These are phyloP conservation scores for Neodontobutis hainanensis DNA, from an alignment of 2,113 vertebrate species.

Conservation along the genomic window DNA sequence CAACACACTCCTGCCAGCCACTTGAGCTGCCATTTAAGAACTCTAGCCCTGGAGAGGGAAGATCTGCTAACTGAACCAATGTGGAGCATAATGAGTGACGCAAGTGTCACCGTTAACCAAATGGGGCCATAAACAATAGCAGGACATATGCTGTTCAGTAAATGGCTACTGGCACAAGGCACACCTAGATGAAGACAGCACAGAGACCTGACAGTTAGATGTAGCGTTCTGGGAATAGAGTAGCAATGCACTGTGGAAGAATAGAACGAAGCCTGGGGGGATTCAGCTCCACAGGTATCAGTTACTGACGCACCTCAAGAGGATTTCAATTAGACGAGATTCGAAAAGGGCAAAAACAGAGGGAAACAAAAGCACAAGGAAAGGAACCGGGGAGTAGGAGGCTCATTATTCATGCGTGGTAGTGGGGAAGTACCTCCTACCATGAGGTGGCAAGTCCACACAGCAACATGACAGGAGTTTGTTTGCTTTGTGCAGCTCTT, in stretches of 20 bases:
- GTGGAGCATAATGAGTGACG: conserved; percentile 68
- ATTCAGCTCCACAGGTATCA: conserved; percentile 59
- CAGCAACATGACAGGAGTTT: conserved; percentile 60
- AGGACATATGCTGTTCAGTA: conserved; percentile 67
- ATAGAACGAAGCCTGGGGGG: conserved; percentile 49
- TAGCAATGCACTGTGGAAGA: conserved; percentile 52
- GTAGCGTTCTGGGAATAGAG: conserved; percentile 62
- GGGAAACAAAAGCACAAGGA: conserved; percentile 38
- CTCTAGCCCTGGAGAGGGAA: conserved; percentile 55
- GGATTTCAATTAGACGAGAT: conserved; percentile 66
- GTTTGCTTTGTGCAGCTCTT: conserved; percentile 66
- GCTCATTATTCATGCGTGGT: conserved; percentile 45
- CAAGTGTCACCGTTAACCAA: conserved; percentile 73
- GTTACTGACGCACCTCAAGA: conserved; percentile 61
- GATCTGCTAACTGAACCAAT: conserved; percentile 18
- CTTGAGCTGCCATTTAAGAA: conserved; percentile 63
- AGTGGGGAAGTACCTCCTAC: conserved; percentile 32
- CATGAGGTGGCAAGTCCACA: conserved; percentile 49
- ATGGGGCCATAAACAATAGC: conserved; percentile 69
- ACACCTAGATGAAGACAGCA: conserved; percentile 57
- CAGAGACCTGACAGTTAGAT: conserved; percentile 51
- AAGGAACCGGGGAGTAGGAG: conserved; percentile 30
- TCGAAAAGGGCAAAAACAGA: conserved; percentile 22
- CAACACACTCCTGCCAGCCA: conserved; percentile 42
- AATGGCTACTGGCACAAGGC: conserved; percentile 61